Conservation (phyloP, 1,140 invertebrate genomes). For the Teleopsis dalmanni region DNA sequence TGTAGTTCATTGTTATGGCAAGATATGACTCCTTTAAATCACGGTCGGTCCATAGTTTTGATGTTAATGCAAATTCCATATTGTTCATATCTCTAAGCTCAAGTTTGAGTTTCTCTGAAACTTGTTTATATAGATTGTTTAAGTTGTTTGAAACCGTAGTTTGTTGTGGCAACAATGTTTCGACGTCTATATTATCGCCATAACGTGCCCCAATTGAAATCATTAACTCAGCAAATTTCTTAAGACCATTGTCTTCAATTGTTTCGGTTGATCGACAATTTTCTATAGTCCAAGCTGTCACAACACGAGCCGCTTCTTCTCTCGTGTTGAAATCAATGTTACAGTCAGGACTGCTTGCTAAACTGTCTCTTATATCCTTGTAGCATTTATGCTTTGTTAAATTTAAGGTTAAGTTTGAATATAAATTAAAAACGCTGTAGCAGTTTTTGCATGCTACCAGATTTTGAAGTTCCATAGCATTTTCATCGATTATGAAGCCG, state of each 20-base stretch:
- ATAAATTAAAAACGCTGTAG: not conserved
- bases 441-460: conserved; percentile 1
- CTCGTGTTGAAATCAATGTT: no score
- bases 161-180: not conserved
- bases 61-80: no score
- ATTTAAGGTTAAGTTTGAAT: not conserved
- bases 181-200: not conserved
- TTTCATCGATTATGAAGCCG: not conserved
- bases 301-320: no score
- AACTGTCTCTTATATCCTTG: not conserved
- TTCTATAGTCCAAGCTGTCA: not conserved
- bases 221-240: not conserved
- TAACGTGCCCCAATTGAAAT: not conserved
- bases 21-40: no score
- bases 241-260: not conserved
- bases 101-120: no score
- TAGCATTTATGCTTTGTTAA: conserved; percentile 1
- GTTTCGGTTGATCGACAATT: not conserved
- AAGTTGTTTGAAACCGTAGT: no score
- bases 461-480: not conserved
- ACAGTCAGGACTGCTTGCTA: no score
- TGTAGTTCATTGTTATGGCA: no score
- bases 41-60: no score
- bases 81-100: no score
- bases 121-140: no score